Conservation (phyloP, 2,797 vertebrate species). For the Chanos chanos region DNA sequence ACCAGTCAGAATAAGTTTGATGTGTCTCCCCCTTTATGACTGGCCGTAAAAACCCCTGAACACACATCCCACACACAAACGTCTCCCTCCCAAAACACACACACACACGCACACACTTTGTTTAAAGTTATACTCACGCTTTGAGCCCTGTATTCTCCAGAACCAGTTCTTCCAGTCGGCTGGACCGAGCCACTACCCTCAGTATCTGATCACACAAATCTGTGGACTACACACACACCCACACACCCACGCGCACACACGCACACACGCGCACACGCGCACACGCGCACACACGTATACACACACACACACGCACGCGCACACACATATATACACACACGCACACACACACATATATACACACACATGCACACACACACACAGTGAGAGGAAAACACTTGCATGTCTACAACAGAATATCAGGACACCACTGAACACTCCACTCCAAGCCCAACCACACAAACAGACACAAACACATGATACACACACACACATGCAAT, state of each 20-base stretch:
- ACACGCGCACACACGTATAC: neutral
- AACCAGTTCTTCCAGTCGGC: constrained; percentile 84
- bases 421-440: too few relatives aligned
- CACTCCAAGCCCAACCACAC: too few relatives aligned
- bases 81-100: neutral
- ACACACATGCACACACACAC: too few relatives aligned
- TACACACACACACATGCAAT: neutral
- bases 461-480: neutral
- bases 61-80: too few relatives aligned
- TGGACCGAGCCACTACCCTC: constrained; percentile 83
- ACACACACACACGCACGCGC: neutral
- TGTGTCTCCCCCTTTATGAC: too few relatives aligned
- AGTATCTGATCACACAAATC: constrained; percentile 93
- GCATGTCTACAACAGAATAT: too few relatives aligned
- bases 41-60: too few relatives aligned
- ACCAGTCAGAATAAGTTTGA: too few relatives aligned
- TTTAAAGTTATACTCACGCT: constrained; percentile 71
- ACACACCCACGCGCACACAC: constrained; percentile 35
- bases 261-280: constrained; percentile 14
- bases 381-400: too few relatives aligned
- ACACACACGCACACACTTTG: neutral
- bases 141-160: constrained; percentile 89
- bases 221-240: constrained; percentile 66
- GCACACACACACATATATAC: too few relatives aligned
- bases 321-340: too few relatives aligned